These are phyloP conservation scores for Pharmacophagus antenor DNA, from an alignment of 2,888 invertebrate genomes.

Conservation along the genomic window DNA sequence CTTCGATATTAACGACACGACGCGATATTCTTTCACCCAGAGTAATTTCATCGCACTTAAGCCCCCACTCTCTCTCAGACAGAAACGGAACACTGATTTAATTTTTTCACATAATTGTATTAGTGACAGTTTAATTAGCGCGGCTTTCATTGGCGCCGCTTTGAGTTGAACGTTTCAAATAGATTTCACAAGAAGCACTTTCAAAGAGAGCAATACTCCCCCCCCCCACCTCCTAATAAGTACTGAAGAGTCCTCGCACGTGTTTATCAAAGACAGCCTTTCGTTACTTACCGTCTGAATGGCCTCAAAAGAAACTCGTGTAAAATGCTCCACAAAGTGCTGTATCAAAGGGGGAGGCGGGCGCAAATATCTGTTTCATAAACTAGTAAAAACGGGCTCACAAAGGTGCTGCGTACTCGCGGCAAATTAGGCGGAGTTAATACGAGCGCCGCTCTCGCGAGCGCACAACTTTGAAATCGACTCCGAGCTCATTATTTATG, in stretches of 20 bases:
- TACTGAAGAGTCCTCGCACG: slow-evolving; percentile 82
- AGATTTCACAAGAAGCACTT: slow-evolving; percentile 79
- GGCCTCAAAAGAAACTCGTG: slow-evolving; percentile 81
- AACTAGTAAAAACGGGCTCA: slow-evolving; percentile 80
- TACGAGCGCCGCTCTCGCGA: slow-evolving; percentile 72
- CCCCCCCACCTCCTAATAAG: slow-evolving; percentile 81
- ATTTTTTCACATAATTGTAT: slow-evolving; percentile 78
- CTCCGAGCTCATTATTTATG: slow-evolving; percentile 76
- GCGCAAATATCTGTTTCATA: slow-evolving; percentile 81
- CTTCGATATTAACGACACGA: slow-evolving; percentile 3
- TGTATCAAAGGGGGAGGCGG: slow-evolving; percentile 80
- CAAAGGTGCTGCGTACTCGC: slow-evolving; percentile 78
- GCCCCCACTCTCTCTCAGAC: slow-evolving; percentile 21
- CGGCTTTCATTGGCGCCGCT: slow-evolving; percentile 74
- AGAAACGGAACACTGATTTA: slow-evolving; percentile 49
- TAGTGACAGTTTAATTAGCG: slow-evolving; percentile 80
- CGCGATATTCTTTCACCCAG: slow-evolving; percentile 17
- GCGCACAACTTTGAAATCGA: slow-evolving; percentile 75
- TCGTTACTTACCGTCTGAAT: slow-evolving; percentile 81
- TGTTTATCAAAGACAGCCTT: slow-evolving; percentile 82
- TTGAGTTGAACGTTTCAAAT: slow-evolving; percentile 80
- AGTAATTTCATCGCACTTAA: slow-evolving; percentile 14
- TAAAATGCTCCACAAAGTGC: slow-evolving; percentile 81
- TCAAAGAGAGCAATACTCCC: slow-evolving; percentile 81
- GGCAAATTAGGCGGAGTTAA: slow-evolving; percentile 80